Evolutionary conservation across 2,888 invertebrate species (phyloP).

Genomic region (Crepidodera aurea): DNA sequence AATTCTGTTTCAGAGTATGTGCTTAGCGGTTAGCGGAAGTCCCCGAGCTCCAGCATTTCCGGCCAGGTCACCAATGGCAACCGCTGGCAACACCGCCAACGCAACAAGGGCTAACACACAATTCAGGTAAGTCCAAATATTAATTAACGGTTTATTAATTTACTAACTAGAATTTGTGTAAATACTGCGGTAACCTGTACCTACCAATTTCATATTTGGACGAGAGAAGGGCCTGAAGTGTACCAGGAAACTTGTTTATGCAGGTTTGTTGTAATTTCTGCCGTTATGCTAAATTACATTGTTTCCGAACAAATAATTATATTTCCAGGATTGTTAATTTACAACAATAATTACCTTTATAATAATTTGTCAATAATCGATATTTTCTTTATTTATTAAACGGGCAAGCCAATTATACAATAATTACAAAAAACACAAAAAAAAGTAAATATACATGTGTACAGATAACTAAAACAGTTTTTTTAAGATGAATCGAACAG

Average conservation of each 20-base stretch:
- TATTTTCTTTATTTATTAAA: too few species aligned
- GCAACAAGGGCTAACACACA: constrained; percentile 48
- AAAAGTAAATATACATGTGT: too few species aligned
- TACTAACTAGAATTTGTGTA: constrained; percentile 11
- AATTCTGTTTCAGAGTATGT: constrained; percentile 64
- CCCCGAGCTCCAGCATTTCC: constrained; percentile 65
- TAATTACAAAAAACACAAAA: too few species aligned
- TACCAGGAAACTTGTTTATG: background rate
- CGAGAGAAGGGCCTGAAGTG: background rate
- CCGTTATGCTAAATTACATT: too few species aligned
- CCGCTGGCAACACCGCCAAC: constrained; percentile 39
- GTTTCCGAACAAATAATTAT: too few species aligned
- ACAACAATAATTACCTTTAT: too few species aligned
- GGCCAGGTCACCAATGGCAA: constrained; percentile 61
- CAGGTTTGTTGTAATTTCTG: background rate
- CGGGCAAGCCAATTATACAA: too few species aligned
- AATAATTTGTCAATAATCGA: too few species aligned
- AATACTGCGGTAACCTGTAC: constrained; percentile 8
- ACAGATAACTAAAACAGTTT: too few species aligned
- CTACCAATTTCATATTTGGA: constrained; percentile 1
- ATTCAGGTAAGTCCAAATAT: constrained; percentile 63
- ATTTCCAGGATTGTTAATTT: too few species aligned
- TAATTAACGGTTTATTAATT: constrained; percentile 21
- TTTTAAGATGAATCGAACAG: too few species aligned
- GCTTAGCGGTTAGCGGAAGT: constrained; percentile 64